Percentiles rank a stretch among this genome's conserved stretches.
Conservation (phyloP, 30 jellyfish, hydroid and myxozoan species). For the Nemopilema nomurai region DNA sequence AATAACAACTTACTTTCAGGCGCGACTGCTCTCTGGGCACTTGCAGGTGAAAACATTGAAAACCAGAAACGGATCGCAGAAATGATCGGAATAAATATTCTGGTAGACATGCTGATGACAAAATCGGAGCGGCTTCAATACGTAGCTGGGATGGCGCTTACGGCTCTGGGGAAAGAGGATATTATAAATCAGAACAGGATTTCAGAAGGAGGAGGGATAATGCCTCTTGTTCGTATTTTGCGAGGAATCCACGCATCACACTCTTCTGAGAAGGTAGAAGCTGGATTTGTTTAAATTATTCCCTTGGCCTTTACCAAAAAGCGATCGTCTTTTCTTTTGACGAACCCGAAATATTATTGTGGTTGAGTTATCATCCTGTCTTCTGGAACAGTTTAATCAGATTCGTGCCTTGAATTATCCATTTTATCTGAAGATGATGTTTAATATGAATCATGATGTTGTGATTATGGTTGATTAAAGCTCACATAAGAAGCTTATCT, state of each 20-base stretch:
- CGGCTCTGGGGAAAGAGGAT: constrained; percentile 75
- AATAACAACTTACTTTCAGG: constrained; percentile 30
- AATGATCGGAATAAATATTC: constrained; percentile 62
- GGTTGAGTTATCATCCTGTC: too few relatives aligned
- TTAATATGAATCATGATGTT: too few relatives aligned
- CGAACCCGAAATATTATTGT: too few relatives aligned
- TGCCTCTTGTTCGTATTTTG: constrained; percentile 62
- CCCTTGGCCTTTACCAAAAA: background rate
- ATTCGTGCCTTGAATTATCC: too few relatives aligned
- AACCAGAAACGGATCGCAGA: constrained; percentile 68
- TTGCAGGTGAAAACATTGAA: constrained; percentile 73
- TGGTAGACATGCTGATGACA: constrained; percentile 82
- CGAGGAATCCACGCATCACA: constrained; percentile 38
- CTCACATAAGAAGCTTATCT: too few relatives aligned
- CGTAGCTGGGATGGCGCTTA: constrained; percentile 77
- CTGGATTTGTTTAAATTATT: background rate
- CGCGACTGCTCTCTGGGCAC: constrained; percentile 85
- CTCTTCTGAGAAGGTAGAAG: constrained; percentile 59
- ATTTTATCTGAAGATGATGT: too few relatives aligned
- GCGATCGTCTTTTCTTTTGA: too few relatives aligned
- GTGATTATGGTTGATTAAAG: too few relatives aligned
- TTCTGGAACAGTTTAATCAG: too few relatives aligned
- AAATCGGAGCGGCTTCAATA: constrained; percentile 64
- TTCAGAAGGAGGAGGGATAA: constrained; percentile 70
- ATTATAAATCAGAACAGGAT: constrained; percentile 65